Evolutionary conservation across 1,140 invertebrate species (phyloP).

Genomic region (Maconellicoccus hirsutus): DNA sequence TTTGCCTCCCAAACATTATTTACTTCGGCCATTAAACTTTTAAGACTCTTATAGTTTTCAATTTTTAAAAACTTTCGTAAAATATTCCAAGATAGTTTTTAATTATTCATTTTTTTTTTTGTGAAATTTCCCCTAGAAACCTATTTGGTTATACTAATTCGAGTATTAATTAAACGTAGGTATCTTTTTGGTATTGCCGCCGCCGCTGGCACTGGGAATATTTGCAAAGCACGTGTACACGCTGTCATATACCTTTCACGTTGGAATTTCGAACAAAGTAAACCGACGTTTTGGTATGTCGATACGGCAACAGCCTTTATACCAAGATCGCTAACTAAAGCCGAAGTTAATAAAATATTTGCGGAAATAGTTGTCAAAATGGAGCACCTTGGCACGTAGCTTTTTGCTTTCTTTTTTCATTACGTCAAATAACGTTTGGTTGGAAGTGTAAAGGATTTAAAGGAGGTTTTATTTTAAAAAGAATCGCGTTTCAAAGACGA

Average conservation of each 20-base stretch:
- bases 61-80: background rate
- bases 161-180: background rate
- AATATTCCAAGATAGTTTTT: background rate
- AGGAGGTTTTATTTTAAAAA: too few species aligned
- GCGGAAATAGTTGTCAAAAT: conserved; percentile 3
- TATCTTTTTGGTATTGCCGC: too few species aligned
- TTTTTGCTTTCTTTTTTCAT: background rate
- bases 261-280: background rate
- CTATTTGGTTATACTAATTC: background rate
- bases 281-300: background rate
- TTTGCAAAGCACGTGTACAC: background rate
- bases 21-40: conserved; percentile 2
- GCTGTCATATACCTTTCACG: background rate
- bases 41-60: background rate
- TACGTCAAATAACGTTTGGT: background rate
- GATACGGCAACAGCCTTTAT: background rate
- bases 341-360: conserved; percentile 10
- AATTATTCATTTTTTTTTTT: background rate
- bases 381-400: too few species aligned
- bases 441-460: background rate
- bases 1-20: conserved; percentile 4
- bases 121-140: background rate
- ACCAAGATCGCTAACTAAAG: background rate
- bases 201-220: too few species aligned
- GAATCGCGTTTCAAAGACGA: background rate